phyloP scores from a whole-genome alignment of 37 sponge, comb jelly and placozoan species.

The Halisarca cf. caerulea region DNA sequence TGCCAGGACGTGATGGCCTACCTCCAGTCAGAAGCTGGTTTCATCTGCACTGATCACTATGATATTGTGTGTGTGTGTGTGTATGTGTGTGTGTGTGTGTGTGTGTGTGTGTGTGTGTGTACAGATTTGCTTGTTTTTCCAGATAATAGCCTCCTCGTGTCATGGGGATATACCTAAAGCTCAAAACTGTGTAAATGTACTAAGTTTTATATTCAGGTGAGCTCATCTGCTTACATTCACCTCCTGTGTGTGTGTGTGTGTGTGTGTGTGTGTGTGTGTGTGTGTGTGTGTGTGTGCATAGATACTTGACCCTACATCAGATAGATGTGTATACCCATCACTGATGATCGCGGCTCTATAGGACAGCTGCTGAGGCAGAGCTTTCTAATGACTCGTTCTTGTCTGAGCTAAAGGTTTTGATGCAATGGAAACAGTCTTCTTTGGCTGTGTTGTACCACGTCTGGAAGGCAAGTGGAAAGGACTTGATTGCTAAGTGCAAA shows the following conservation, averaged over 20 bases:
- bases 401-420: conserved; percentile 53
- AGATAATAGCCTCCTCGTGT: conserved; percentile 5
- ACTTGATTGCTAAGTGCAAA: conserved; percentile 23
- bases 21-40: conserved; percentile 52
- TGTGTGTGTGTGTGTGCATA: too few relatives aligned
- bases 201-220: conserved; percentile 69
- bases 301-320: too few relatives aligned
- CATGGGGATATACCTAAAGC: conserved; percentile 22
- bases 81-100: too few relatives aligned
- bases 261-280: background rate
- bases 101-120: too few relatives aligned
- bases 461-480: conserved; percentile 71
- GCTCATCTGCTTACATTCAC: background rate
- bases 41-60: conserved; percentile 51
- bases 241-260: background rate
- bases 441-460: conserved; percentile 64
- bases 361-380: conserved; percentile 48
- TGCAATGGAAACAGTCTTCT: conserved; percentile 55
- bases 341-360: background rate
- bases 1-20: conserved; percentile 83
- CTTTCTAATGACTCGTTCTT: conserved; percentile 57
- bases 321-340: background rate
- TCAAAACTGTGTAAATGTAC: conserved; percentile 63
- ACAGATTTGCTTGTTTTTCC: background rate
- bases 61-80: conserved; percentile 38